Evolutionary conservation across 2,113 vertebrate species (phyloP), one percentile per base, ranked within the genome.

Genomic region (Nansenia antarctica): DNA sequence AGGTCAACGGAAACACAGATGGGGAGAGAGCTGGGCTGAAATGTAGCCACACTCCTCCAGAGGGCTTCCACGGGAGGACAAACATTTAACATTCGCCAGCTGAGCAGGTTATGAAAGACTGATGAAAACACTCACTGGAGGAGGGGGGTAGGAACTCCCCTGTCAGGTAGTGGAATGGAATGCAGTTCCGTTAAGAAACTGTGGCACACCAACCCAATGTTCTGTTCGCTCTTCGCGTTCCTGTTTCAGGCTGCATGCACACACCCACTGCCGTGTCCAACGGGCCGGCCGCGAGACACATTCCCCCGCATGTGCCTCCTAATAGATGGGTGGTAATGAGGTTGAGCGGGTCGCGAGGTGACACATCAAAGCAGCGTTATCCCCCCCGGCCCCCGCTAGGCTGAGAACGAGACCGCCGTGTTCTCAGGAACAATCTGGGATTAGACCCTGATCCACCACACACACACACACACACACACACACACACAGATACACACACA

Each of bases 331-430:
- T 79, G n/a, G 62, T 72, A 79, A 83, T 82, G 77, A 87, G 73
- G 64, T 81, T 77, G 69, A 80, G 75, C 77, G 67, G 84, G 74
- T 84, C 77, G 57, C 62, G 59, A 87, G 73, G 84, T 84, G 86
- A 84, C 75, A 80, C 83, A 85, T 91, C 87, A 87, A 89, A 89
- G 90, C 77, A 66, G 57, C n/a, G 6, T 78, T 54, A 81, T 79
- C 79, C 73, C 66, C 55, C 54, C 72, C 68, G 72, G 74, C 64
- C 61, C 65, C 77, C 62, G 52, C 54, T 69, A 62, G 82, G 73
- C 82, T 67, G 53, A 73, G 72, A 84, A 77, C 83, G 64, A 80
- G 45, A n/a, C 67, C 71, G 11, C 70, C 70, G 68, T 58, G 52
- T 73, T 80, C 76, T 45, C 61, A n/a, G 74, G 79, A 85, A 71